These are phyloP conservation scores for Acanthurus tractus DNA, from an alignment of 2,797 vertebrate species.

Conservation along the genomic window DNA sequence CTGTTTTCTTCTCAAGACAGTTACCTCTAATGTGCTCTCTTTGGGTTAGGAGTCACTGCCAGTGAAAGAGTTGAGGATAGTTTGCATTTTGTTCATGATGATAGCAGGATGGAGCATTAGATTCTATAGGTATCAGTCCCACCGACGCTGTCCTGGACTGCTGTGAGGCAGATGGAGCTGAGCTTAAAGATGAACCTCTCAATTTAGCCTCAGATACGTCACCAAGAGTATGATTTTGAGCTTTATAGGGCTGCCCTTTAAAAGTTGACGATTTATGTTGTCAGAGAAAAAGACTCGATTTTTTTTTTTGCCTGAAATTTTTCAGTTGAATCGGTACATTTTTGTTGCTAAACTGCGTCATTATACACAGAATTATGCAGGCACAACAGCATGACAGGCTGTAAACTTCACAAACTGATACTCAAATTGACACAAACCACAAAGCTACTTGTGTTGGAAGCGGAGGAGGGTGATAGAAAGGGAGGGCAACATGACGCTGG, in stretches of 20 bases:
- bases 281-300: too few relatives aligned
- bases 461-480: neutral
- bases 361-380: neutral
- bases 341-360: too few relatives aligned
- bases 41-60: neutral
- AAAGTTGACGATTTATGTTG: too few relatives aligned
- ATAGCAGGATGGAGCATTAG: neutral
- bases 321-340: too few relatives aligned
- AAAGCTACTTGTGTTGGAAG: neutral
- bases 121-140: neutral
- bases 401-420: neutral
- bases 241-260: too few relatives aligned
- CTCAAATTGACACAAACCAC: neutral
- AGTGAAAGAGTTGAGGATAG: neutral
- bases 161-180: neutral
- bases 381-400: neutral
- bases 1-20: neutral
- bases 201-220: too few relatives aligned
- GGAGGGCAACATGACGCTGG: neutral
- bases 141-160: neutral
- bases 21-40: neutral
- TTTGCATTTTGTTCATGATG: neutral
- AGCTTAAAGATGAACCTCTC: neutral
- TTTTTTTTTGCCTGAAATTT: too few relatives aligned
- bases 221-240: too few relatives aligned